These are phyloP conservation scores for Anabacerthia variegaticeps DNA, from an alignment of 2,797 vertebrate genomes.

Conservation along the genomic window DNA sequence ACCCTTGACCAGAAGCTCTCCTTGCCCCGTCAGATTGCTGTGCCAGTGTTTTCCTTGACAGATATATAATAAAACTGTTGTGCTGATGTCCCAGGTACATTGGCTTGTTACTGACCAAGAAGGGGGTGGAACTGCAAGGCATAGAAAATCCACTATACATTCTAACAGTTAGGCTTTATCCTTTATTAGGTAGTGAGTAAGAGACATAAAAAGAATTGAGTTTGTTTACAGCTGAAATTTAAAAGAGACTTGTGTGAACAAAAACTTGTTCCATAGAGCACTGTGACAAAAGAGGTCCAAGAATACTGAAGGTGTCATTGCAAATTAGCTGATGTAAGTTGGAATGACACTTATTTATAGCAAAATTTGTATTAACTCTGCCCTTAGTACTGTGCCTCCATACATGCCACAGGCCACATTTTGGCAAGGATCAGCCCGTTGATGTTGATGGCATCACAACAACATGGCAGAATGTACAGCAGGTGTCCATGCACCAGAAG, in stretches of 20 bases:
- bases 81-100: background rate
- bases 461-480: background rate
- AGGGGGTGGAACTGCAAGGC: constrained; percentile 33
- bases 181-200: constrained; percentile 84
- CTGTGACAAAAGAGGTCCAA: constrained; percentile 75
- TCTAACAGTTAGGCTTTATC: constrained; percentile 81
- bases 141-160: constrained; percentile 75
- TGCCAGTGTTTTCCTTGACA: constrained; percentile 24
- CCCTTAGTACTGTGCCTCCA: constrained; percentile 71
- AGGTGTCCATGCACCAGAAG: background rate
- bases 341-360: constrained; percentile 73
- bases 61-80: background rate
- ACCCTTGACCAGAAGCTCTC: background rate
- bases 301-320: constrained; percentile 70
- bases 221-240: constrained; percentile 78
- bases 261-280: constrained; percentile 73
- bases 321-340: constrained; percentile 68
- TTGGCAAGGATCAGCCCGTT: constrained; percentile 39
- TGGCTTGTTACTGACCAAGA: background rate
- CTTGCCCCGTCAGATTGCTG: background rate
- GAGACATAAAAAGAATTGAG: constrained; percentile 75
- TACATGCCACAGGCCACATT: constrained; percentile 60
- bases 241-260: constrained; percentile 73
- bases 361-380: constrained; percentile 58
- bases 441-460: constrained; percentile 38